A percentile compares a stretch with the other conserved stretches of the same genome.
Evolutionary conservation across 2,797 vertebrate species (phyloP).

Genomic region (Pseudotriccus pelzelni): DNA sequence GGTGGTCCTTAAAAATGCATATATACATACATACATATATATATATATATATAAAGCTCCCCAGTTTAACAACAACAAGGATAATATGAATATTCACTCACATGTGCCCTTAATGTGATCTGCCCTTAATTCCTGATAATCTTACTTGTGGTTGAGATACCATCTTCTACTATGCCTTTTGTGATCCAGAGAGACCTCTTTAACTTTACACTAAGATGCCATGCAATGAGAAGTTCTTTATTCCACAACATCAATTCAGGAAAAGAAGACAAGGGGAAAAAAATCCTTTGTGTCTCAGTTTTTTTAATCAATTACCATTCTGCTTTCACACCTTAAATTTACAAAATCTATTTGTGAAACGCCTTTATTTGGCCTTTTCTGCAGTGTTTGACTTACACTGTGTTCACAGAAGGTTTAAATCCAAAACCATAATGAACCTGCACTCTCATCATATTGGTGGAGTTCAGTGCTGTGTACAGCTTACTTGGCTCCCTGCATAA

Average conservation of each 20-base stretch:
- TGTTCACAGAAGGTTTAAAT: background rate
- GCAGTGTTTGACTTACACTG: background rate
- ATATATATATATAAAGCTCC: background rate
- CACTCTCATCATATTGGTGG: background rate
- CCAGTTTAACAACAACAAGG: background rate
- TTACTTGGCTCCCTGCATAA: background rate
- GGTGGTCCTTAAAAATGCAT: background rate
- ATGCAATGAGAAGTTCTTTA: background rate
- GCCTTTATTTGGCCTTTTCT: background rate
- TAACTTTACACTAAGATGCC: background rate
- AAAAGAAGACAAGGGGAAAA: background rate
- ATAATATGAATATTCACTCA: background rate
- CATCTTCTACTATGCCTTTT: background rate
- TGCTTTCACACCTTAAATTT: background rate
- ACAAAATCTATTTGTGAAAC: background rate
- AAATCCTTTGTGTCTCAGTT: background rate
- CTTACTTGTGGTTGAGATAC: background rate
- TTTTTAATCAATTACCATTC: background rate
- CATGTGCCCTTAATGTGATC: background rate
- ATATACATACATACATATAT: background rate
- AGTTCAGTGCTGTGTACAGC: background rate
- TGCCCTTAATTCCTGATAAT: background rate
- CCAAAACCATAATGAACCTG: background rate
- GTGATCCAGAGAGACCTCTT: background rate
- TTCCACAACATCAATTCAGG: background rate